Percentiles rank a stretch among this genome's conserved stretches.
Evolutionary conservation across 37 sponge, comb jelly and placozoan genomes (phyloP).

Genomic region (Aplysina aerophoba): DNA sequence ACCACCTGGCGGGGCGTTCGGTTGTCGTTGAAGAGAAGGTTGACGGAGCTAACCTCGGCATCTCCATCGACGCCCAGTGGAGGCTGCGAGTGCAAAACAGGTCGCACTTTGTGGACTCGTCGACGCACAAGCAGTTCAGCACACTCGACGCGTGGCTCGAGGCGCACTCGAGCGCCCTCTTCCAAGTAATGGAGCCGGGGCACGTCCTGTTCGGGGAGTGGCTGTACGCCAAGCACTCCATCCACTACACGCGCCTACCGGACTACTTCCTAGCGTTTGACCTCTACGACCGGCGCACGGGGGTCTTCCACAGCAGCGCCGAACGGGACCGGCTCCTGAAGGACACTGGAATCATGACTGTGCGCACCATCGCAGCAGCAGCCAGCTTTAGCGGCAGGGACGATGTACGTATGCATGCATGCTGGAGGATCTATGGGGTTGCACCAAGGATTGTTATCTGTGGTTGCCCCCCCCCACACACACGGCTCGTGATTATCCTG

Average conservation of each 20-base stretch:
- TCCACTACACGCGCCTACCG: slow-evolving; percentile 82
- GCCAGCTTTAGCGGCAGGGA: slow-evolving; percentile 58
- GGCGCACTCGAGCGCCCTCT: slow-evolving; percentile 67
- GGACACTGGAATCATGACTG: slow-evolving; percentile 58
- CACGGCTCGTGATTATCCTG: too few relatives aligned
- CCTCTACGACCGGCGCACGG: slow-evolving; percentile 54
- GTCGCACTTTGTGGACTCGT: slow-evolving; percentile 79
- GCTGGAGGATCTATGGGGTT: too few relatives aligned
- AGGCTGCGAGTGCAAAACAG: slow-evolving; percentile 74
- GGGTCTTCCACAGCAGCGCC: slow-evolving; percentile 72
- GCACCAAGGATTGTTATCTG: too few relatives aligned
- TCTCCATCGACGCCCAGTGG: slow-evolving; percentile 58
- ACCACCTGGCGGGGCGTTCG: too few relatives aligned
- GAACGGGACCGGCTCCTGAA: slow-evolving; percentile 72
- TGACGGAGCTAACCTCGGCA: slow-evolving; percentile 90
- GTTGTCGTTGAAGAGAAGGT: slow-evolving; percentile 90
- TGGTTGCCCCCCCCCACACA: too few relatives aligned
- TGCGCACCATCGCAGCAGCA: slow-evolving; percentile 66
- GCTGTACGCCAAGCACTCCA: slow-evolving; percentile 92
- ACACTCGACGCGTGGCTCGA: slow-evolving; percentile 79
- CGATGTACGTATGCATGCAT: slow-evolving; percentile 79
- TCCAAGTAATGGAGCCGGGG: slow-evolving; percentile 62
- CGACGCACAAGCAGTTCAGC: slow-evolving; percentile 83
- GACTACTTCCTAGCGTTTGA: slow-evolving; percentile 87
- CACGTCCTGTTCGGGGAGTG: slow-evolving; percentile 90